These are phyloP conservation scores for Tachuris rubrigastra DNA, from an alignment of 2,113 vertebrate species.

Conservation along the genomic window DNA sequence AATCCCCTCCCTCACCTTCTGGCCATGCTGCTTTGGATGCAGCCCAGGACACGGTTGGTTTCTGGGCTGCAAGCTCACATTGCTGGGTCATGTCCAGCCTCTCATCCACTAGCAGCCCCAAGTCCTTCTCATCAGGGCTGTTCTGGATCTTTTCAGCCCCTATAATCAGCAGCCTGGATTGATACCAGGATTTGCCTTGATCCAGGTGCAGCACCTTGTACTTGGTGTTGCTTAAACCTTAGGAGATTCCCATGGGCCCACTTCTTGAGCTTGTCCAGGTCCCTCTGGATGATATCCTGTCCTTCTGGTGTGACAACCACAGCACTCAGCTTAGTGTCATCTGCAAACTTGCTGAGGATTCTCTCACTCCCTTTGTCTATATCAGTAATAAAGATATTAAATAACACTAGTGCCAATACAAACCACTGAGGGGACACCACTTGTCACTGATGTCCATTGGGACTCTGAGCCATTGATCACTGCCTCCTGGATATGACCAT, in stretches of 20 bases:
- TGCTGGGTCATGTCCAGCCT: not conserved
- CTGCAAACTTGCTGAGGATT: not conserved
- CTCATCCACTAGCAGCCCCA: not conserved
- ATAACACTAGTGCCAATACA: not conserved
- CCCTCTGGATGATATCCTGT: not conserved
- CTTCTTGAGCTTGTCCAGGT: not conserved
- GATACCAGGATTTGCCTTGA: not conserved
- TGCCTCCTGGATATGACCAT: accelerated
- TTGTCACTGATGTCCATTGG: not conserved
- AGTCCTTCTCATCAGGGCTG: too few species aligned
- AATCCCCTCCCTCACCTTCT: not conserved
- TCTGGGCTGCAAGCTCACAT: not conserved
- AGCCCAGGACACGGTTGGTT: not conserved
- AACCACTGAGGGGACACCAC: not conserved
- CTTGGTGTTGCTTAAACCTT: not conserved
- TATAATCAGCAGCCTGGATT: not conserved
- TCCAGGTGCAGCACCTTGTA: not conserved
- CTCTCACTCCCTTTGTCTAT: not conserved
- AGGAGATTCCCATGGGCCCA: not conserved
- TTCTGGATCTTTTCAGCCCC: not conserved
- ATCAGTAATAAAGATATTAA: not conserved
- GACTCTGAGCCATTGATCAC: not conserved
- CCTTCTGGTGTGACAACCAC: not conserved
- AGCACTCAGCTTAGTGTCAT: not conserved
- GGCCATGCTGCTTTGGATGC: not conserved